These are phyloP conservation scores for Carassius gibelio DNA, from an alignment of 2,113 vertebrate species.

Conservation along the genomic window DNA sequence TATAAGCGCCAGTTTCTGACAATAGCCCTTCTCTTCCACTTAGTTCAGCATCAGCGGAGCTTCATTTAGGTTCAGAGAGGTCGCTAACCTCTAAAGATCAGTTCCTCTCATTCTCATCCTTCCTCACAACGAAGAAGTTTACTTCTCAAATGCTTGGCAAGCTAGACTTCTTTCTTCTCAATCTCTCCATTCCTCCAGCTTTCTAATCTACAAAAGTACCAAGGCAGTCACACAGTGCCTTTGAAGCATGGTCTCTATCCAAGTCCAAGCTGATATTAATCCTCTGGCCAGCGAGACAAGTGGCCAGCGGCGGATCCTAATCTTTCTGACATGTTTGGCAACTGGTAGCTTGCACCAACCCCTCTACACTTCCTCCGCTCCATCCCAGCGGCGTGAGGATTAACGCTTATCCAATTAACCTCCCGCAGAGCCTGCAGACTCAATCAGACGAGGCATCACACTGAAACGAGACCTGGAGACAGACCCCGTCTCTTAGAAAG, in stretches of 20 bases:
- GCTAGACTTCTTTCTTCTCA: background rate
- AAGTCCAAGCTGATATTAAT: slow-evolving; percentile 4
- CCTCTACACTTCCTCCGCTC: slow-evolving; percentile 75
- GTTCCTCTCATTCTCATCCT: slow-evolving; percentile 10
- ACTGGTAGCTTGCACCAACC: slow-evolving; percentile 60
- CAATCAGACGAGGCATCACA: slow-evolving; percentile 80
- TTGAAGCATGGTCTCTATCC: slow-evolving; percentile 14
- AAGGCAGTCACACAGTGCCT: slow-evolving; percentile 48
- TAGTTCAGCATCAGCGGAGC: slow-evolving; percentile 17
- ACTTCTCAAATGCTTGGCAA: background rate
- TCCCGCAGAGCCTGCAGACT: slow-evolving; percentile 73
- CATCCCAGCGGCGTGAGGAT: slow-evolving; percentile 83
- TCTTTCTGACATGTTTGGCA: slow-evolving; percentile 82
- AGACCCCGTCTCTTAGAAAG: slow-evolving; percentile 36
- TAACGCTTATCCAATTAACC: slow-evolving; percentile 93
- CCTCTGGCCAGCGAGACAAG: slow-evolving; percentile 9
- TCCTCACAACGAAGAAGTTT: slow-evolving; percentile 5
- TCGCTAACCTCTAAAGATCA: slow-evolving; percentile 23
- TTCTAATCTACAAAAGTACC: background rate
- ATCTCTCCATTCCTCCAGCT: background rate
- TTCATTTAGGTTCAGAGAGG: slow-evolving; percentile 39
- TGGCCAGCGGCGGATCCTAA: slow-evolving; percentile 58
- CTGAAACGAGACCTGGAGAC: slow-evolving; percentile 73
- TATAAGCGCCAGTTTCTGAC: background rate
- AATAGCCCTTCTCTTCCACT: slow-evolving; percentile 13